Base-by-base conservation (phyloP, 2,888 invertebrate genomes). In the Eupithecia subfuscata region DNA sequence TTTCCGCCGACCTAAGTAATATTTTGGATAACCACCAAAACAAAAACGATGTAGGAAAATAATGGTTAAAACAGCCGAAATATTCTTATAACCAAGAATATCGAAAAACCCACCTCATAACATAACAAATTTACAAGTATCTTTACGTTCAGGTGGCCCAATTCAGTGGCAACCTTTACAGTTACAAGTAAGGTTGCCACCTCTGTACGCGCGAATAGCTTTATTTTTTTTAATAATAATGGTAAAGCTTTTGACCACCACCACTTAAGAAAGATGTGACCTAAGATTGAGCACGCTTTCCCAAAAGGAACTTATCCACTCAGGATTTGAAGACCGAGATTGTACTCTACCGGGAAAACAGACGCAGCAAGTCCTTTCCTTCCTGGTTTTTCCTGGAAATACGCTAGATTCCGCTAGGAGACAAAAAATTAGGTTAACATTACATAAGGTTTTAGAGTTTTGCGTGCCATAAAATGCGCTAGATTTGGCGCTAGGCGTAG, bases 121-220 rank as follows among this genome's bases (percentile, higher is more conserved):
- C 43, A 63, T 63, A 69, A 25, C 52, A 45, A 60, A 70, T 56
- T 56, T 64, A 48, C 48, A 52, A 34, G 65, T 22, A 40, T 72
- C 60, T 60, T 60, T 60, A 60, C 25, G 14, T 60, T 60, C 16
- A 74, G 71, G 70, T 76, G 73, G 73, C 64, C 68, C 63, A 40
- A 48, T 45, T 73, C 40, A 73, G 43, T 43, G 22, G 73, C 71
- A 74, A 71, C 71, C 76, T 76, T 72, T 65, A 60, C 70, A 52
- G 73, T 68, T 68, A 64, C 73, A 73, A 76, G 71, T 22, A 60
- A 60, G 60, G 60, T 60, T 60, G 60, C 60, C 60, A 60, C 25
- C 22, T 25, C 22, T 56, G 52, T 52, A 52, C n/a, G n/a, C 52
- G n/a, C 9, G 52, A 52, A 1, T 0, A 52, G 52, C n/a, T 52